Evolutionary conservation across 2,797 vertebrate genomes (phyloP), one percentile per base, ranked within the genome.

Genomic region (Microcaecilia unicolor): DNA sequence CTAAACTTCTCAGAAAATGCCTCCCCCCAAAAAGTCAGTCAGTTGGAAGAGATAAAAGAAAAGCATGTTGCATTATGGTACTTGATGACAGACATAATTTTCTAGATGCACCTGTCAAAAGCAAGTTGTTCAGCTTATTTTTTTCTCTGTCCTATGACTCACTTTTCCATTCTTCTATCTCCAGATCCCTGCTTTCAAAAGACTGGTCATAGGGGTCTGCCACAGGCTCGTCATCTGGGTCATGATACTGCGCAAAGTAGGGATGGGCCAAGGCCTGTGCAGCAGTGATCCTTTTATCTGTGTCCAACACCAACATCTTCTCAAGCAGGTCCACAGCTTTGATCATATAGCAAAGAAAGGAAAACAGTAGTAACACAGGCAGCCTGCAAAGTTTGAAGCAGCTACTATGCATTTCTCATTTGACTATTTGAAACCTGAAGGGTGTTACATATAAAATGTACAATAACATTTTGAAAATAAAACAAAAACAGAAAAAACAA

Each of bases 121-220:
- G 12, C 9, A 14, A 23, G 4, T 0, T 10, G 3, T 13, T 17
- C 14, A 2, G 4, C 20, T 22, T n/a, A n/a, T n/a, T n/a, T 11
- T 18, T 2, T 32, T 14, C 16, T 22, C 1, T 1, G 7, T 1
- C 6, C 28, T 4, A 5, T 15, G 2, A 77, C 91, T 92, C 67
- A 98, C 95, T 81, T 79, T 97, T 93, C 95, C 95, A 98, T 51
- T 98, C 93, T 17, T 97, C 92, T 9, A 98, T 97, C 41, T 91
- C 89, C 41, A 97, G 86, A 39, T 98, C 95, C 6, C 91, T 83
- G 67, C 91, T 97, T 61, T 98, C 95, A 14, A 98, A 98, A 51
- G 91, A 95, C 83, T 98, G 95, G 75, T 98, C 95, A 0, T 98
- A 98, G 6, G 92, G 93, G 6, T 96, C 92, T 0, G 95, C 93